These are phyloP conservation scores for Lasioglossum leucozonium DNA, from an alignment of 2,888 invertebrate species.

Conservation along the genomic window DNA sequence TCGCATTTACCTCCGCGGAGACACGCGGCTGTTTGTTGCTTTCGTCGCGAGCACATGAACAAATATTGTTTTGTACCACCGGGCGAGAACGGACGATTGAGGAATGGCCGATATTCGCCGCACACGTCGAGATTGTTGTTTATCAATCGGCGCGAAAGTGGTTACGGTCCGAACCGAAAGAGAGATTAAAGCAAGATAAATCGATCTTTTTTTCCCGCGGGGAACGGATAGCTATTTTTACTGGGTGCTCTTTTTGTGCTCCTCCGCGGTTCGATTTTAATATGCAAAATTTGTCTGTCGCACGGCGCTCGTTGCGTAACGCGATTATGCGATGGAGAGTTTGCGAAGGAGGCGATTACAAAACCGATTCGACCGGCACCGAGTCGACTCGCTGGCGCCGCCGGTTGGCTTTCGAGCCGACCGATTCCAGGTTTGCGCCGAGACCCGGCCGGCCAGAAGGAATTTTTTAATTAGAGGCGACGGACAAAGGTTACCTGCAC, in stretches of 20 bases:
- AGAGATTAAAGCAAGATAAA: background rate
- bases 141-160: background rate
- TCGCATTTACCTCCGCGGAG: conserved; percentile 73
- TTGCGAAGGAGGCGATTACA: conserved; percentile 44
- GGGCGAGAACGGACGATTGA: background rate
- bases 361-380: conserved; percentile 37
- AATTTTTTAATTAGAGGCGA: conserved; percentile 56
- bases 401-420: conserved; percentile 44
- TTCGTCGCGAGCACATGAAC: conserved; percentile 13
- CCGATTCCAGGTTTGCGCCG: conserved; percentile 28
- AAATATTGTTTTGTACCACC: background rate
- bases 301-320: conserved; percentile 25
- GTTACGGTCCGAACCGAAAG: background rate
- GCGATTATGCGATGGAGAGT: conserved; percentile 41
- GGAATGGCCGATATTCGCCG: background rate
- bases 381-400: conserved; percentile 49
- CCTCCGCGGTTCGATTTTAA: background rate
- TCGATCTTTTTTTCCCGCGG: background rate
- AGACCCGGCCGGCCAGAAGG: conserved; percentile 13
- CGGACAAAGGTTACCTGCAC: conserved; percentile 47
- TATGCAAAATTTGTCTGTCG: conserved; percentile 45
- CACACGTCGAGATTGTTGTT: background rate
- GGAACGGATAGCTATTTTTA: background rate
- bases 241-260: background rate
- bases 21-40: conserved; percentile 38